phyloP scores from a whole-genome alignment of 2,113 vertebrate genomes.

The Mustela nigripes region DNA sequence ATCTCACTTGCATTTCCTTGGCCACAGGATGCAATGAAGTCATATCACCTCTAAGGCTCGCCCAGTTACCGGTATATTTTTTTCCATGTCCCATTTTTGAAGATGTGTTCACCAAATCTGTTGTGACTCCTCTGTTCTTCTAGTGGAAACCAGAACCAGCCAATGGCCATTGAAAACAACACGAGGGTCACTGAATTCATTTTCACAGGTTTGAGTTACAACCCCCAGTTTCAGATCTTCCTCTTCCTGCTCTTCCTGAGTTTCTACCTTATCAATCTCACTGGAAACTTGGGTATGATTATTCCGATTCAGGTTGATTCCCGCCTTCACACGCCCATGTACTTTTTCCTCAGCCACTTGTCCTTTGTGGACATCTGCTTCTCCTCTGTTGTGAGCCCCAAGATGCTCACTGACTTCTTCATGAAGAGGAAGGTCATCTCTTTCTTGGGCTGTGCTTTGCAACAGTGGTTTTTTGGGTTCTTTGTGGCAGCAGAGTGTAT shows the following conservation, averaged over 20 bases:
- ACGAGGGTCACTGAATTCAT: background rate
- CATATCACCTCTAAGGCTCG: background rate
- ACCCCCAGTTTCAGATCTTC: background rate
- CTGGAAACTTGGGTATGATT: slow-evolving; percentile 59
- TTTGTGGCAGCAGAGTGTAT: slow-evolving; percentile 52
- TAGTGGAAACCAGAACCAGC: background rate
- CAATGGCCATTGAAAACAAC: background rate
- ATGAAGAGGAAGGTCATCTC: slow-evolving; percentile 49
- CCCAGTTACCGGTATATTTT: background rate
- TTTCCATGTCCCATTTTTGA: background rate
- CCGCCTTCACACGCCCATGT: slow-evolving; percentile 57
- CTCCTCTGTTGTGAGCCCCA: slow-evolving; percentile 18
- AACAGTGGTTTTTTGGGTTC: slow-evolving; percentile 66
- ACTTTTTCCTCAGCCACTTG: slow-evolving; percentile 69
- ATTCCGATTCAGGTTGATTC: background rate
- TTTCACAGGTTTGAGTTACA: slow-evolving; percentile 54
- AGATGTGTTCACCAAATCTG: background rate
- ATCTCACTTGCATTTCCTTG: background rate
- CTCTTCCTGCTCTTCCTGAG: slow-evolving; percentile 59
- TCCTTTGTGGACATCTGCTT: slow-evolving; percentile 64
- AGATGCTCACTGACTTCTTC: slow-evolving; percentile 55
- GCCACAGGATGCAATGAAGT: background rate
- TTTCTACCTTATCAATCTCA: slow-evolving; percentile 25
- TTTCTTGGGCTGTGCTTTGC: slow-evolving; percentile 51
- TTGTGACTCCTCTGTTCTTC: background rate